Base-by-base conservation (phyloP, 2,797 vertebrate species). In the Cercopithecus mitis region DNA sequence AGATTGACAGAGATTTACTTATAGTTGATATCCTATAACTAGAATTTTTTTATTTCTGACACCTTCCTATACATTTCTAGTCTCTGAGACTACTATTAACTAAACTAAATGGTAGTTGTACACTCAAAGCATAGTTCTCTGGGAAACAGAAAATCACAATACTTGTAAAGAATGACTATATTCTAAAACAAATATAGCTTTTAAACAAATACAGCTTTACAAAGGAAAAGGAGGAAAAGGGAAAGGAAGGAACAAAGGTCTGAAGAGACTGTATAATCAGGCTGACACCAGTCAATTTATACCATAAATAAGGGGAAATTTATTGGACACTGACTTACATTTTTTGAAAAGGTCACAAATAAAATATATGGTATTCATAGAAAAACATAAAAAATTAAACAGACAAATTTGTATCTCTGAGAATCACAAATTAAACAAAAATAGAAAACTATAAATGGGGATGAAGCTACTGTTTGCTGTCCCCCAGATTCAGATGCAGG, bases 381-480 rank as follows among this genome's bases (percentile, higher is more conserved):
- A 81, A 84, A 90, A 79, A 83, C 30, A 87, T 4, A 43, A 77
- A 81, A 67, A 88, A 61, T 41, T 84, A 52, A 90, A 86, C 27
- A 87, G 30, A 92, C 15, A 87, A 0, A 92, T 64, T 12, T 47
- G 80, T 8, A 5, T 67, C 41, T 47, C 36, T 61, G 43, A 88
- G 55, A 33, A 91, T 82, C 39, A 91, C 58, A 89, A 85, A 96
- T 64, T 50, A 80, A 91, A 87, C 41, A 88, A 88, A 95, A 96
- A 94, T 52, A 64, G 20, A 89, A 72, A 67, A 30, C 22, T 82
- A 24, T 58, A 13, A 93, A 90, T 6, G 4, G 20, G 27, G 27
- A 45, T 70, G 7, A 84, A 45, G 83, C 5, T 55, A 12, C 3
- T 88, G 52, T 70, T 9, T 27, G 43, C 41, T 85, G 24, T 76